phyloP scores from a whole-genome alignment of 2,797 vertebrate genomes.

The Pseudocheirus occidentalis region DNA sequence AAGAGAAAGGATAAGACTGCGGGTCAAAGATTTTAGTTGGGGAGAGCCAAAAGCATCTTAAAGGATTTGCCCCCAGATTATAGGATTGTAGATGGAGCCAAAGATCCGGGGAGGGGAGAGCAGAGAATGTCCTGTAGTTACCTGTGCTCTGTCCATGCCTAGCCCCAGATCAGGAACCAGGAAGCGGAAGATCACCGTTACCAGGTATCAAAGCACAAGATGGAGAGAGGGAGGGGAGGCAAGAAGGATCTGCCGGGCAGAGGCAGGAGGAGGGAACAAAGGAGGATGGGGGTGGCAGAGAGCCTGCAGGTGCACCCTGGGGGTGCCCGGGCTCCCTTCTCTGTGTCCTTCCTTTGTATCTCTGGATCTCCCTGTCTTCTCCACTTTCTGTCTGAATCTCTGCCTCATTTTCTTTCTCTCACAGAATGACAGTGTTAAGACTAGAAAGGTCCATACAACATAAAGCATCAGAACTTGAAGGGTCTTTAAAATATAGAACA shows the following conservation, averaged over 20 bases:
- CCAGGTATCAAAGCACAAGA: conserved; percentile 48
- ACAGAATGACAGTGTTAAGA: not conserved
- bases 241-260: no score
- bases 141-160: not conserved
- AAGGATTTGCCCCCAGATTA: not conserved
- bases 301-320: not conserved
- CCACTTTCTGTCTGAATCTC: not conserved
- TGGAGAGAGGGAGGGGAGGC: not conserved
- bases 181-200: conserved; percentile 31
- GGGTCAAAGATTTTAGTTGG: not conserved
- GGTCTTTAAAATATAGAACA: not conserved
- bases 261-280: not conserved
- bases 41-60: not conserved
- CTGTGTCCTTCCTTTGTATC: not conserved
- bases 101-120: not conserved
- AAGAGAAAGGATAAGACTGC: no score
- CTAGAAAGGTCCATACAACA: not conserved
- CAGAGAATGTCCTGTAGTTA: conserved; percentile 5
- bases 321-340: rapidly evolving
- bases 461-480: not conserved
- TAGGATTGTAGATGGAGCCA: not conserved
- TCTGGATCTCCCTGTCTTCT: not conserved
- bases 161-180: rapidly evolving
- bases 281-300: not conserved
- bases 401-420: not conserved